Conservation (phyloP, 2,888 invertebrate species). For the Andrena dorsata region DNA sequence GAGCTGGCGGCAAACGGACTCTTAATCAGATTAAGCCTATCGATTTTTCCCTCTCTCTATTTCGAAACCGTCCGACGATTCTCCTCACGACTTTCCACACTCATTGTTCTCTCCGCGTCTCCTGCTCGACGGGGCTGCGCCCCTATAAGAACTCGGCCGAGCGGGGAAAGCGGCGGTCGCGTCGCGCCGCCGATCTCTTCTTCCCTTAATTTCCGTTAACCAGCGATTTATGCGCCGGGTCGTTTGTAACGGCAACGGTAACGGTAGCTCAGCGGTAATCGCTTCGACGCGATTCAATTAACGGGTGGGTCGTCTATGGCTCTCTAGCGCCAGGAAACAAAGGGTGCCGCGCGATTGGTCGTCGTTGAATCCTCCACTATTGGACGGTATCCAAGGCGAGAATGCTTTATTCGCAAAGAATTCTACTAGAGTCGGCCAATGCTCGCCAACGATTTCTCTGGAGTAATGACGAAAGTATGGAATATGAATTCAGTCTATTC, state of each 20-base stretch:
- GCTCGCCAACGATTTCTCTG: neutral
- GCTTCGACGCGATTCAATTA: conserved; percentile 44
- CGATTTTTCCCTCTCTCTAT: conserved; percentile 66
- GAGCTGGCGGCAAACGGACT: conserved; percentile 57
- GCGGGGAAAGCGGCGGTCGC: neutral
- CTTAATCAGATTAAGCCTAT: conserved; percentile 78
- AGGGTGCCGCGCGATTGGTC: neutral
- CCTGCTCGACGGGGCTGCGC: neutral
- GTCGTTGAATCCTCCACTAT: conserved; percentile 23
- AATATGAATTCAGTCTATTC: too few relatives aligned
- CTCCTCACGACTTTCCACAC: conserved; percentile 24
- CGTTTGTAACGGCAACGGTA: conserved; percentile 6
- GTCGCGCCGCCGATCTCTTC: neutral
- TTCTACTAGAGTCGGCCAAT: conserved; percentile 16
- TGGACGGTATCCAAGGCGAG: conserved; percentile 37
- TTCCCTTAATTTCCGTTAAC: conserved; percentile 27
- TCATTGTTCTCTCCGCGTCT: neutral
- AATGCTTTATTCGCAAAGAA: conserved; percentile 40
- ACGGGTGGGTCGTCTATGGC: conserved; percentile 3
- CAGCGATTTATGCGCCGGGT: conserved; percentile 29
- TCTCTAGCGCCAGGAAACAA: conserved; percentile 12
- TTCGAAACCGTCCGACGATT: conserved; percentile 15
- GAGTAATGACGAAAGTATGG: neutral
- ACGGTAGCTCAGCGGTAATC: conserved; percentile 24
- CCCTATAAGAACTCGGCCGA: neutral